phyloP scores from a whole-genome alignment of 2,113 vertebrate species.

The Equus quagga region DNA sequence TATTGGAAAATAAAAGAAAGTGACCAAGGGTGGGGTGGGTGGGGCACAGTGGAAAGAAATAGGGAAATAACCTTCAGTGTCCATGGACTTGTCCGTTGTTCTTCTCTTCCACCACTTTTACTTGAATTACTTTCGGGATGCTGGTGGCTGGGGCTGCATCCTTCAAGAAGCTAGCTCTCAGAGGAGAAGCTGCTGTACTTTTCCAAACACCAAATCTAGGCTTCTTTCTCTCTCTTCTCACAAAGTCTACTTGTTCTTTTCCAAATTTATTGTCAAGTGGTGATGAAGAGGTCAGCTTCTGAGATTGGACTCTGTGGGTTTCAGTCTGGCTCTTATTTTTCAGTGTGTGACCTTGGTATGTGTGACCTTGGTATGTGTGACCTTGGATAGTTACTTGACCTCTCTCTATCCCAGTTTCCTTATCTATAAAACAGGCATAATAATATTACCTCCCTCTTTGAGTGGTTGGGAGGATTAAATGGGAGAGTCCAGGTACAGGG shows the following conservation, averaged over 20 bases:
- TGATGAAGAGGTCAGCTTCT: constrained; percentile 38
- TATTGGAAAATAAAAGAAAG: neutral
- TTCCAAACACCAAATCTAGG: constrained; percentile 33
- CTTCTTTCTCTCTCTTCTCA: neutral
- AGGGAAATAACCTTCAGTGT: neutral
- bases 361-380: neutral
- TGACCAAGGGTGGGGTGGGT: neutral
- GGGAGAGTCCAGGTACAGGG: neutral
- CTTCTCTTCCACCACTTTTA: neutral
- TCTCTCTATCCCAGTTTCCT: neutral
- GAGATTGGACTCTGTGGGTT: neutral
- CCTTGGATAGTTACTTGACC: neutral
- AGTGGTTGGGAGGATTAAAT: neutral
- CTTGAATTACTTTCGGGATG: constrained; percentile 6
- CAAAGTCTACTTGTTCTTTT: neutral
- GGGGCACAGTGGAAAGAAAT: neutral
- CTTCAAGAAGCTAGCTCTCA: constrained; percentile 1
- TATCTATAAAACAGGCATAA: neutral
- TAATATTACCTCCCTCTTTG: neutral
- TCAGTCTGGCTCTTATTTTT: neutral
- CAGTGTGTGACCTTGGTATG: neutral
- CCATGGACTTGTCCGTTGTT: neutral
- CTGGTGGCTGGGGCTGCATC: neutral
- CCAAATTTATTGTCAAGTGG: neutral
- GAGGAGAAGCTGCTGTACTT: constrained; percentile 41